Conservation (phyloP, 2,888 invertebrate species). For the Xestia c-nigrum region DNA sequence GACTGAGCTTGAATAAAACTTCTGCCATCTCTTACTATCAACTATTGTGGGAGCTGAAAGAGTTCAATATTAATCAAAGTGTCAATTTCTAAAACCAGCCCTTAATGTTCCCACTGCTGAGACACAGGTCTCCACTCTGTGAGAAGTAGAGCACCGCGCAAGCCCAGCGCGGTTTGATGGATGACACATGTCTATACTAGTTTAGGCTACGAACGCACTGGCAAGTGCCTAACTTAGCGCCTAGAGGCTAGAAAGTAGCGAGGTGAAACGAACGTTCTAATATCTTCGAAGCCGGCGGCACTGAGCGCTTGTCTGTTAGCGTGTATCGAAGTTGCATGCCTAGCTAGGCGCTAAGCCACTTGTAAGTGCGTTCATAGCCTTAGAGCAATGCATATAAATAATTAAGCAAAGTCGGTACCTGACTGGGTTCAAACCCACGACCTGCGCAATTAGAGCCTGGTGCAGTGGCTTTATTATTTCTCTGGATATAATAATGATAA, state of each 20-base stretch:
- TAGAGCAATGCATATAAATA: too few relatives aligned
- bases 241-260: too few relatives aligned
- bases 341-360: neutral
- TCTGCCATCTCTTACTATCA: neutral
- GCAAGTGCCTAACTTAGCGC: neutral
- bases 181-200: neutral
- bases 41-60: neutral
- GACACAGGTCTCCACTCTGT: neutral
- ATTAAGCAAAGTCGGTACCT: neutral
- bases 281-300: neutral
- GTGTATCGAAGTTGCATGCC: neutral
- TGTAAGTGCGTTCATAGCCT: neutral
- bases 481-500: neutral
- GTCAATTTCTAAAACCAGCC: neutral
- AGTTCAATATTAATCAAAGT: neutral
- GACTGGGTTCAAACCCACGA: neutral
- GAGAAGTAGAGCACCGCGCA: neutral
- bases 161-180: neutral
- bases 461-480: neutral
- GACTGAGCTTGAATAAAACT: neutral
- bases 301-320: neutral
- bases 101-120: neutral
- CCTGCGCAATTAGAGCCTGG: neutral
- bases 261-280: too few relatives aligned
- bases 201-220: neutral